Base-by-base conservation (phyloP, 2,797 vertebrate species). In the Morus bassanus region DNA sequence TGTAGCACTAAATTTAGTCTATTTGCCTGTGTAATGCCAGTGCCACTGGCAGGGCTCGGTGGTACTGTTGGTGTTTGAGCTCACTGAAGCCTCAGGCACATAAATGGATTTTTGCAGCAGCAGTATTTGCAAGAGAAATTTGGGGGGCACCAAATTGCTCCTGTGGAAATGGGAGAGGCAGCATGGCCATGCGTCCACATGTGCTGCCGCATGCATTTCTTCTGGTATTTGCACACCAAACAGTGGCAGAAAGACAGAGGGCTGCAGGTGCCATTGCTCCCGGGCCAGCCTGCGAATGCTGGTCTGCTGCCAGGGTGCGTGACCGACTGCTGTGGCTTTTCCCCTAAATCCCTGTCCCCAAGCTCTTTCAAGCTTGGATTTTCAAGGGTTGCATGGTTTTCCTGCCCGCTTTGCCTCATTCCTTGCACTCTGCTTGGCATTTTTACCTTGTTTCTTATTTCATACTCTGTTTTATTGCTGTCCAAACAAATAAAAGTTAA, bases 121-220 rank as follows among this genome's bases (percentile, higher is more conserved):
- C 33, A 28, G 8, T n/a, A 28, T 13, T 53, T 43, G 9, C 64
- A 54, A 41, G 60, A 50, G 53, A 57, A 75, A 28, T 81, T 17
- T 74, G n/a, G 4, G 14, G 22, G 23, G 30, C 21, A 53, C 31
- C 1, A 4, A 53, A 60, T 24, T 45, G 14, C 11, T 43, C 14
- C 35, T 57, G 10, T 19, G 37, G 28, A 45, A 48, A n/a, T n/a
- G 16, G 39, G 16, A 59, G 37, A 74, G 33, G 39, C 68, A 91
- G 22, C 27, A 6, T 27, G 33, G 50, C 48, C 1, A 0, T 28
- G 37, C 4, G 3, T 51, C 37, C 25, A 4, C 1, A 0, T 54
- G 23, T 65, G 67, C 48, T 18, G 13, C 11, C 7, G 0, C 10
- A 4, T n/a, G 10, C 14, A 2, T 74, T 85, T 74, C 35, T 46